Conservation (phyloP, 2,113 vertebrate genomes). For the Caracal caracal region DNA sequence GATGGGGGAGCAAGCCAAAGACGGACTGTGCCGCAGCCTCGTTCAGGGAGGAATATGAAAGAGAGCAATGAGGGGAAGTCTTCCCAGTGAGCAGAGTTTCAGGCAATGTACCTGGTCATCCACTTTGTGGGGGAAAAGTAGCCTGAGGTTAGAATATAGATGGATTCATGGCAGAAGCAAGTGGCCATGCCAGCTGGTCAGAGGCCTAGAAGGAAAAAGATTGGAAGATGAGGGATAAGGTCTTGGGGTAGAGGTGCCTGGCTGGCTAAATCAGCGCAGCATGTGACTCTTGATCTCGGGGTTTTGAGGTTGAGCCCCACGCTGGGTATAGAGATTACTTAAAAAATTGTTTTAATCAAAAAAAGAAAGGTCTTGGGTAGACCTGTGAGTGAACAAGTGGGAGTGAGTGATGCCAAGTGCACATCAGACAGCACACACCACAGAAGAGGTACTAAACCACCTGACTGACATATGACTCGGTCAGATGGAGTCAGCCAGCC, state of each 20-base stretch:
- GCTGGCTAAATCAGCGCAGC: neutral
- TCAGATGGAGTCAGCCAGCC: neutral
- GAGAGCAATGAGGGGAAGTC: neutral
- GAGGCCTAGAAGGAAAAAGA: constrained; percentile 3
- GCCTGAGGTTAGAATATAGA: neutral
- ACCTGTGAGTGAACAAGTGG: neutral
- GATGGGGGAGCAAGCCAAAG: neutral
- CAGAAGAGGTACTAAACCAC: neutral
- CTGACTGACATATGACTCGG: neutral
- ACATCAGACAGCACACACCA: neutral
- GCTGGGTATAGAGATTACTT: neutral
- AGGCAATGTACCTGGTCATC: neutral
- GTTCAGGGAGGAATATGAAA: neutral
- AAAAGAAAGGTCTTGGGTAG: neutral
- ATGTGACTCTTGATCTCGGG: neutral
- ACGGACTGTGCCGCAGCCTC: neutral
- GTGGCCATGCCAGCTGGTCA: neutral
- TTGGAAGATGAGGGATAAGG: neutral
- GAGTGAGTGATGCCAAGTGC: neutral
- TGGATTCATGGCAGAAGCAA: neutral
- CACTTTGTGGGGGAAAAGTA: constrained; percentile 1
- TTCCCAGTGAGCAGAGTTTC: neutral
- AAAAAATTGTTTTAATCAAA: neutral
- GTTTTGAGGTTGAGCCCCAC: neutral
- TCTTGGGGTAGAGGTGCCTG: neutral